A percentile compares a stretch with the other conserved stretches of the same genome.
Evolutionary conservation across 1,140 invertebrate species (phyloP).

Genomic region (Bombus breviceps): DNA sequence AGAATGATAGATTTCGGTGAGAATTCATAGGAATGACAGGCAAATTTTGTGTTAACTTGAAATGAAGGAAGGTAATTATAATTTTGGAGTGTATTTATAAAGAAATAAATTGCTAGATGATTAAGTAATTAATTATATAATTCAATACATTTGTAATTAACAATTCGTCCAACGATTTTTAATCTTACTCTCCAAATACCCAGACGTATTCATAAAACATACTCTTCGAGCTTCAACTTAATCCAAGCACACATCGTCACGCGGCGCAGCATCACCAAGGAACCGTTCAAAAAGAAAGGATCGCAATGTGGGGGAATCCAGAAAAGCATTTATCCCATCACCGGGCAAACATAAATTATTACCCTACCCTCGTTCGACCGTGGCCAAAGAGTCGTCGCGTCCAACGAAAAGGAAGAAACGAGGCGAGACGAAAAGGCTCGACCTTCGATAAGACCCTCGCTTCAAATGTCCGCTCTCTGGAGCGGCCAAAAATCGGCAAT

Average conservation of each 20-base stretch:
- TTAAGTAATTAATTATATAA: too few species aligned
- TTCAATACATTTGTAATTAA: too few species aligned
- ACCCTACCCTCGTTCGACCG: background rate
- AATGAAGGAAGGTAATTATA: too few species aligned
- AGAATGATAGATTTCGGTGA: too few species aligned
- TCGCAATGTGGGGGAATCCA: background rate
- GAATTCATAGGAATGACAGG: too few species aligned
- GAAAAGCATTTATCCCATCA: constrained; percentile 34
- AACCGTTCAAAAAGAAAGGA: background rate
- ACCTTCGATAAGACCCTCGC: constrained; percentile 27
- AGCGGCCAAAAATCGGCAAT: constrained; percentile 25
- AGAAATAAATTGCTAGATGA: too few species aligned
- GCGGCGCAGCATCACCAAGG: background rate
- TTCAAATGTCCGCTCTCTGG: background rate
- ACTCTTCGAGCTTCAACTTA: background rate
- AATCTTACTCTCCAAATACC: background rate
- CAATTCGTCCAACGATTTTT: background rate
- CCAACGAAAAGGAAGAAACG: background rate
- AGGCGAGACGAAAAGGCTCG: constrained; percentile 29
- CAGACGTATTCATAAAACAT: background rate
- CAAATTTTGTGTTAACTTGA: too few species aligned
- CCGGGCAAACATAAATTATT: constrained; percentile 43
- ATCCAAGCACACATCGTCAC: background rate
- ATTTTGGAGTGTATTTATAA: too few species aligned
- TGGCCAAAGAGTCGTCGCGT: background rate